A percentile compares a stretch with the other conserved stretches of the same genome.
phyloP scores from a whole-genome alignment of 1,140 invertebrate genomes.

The Conus betulinus region DNA sequence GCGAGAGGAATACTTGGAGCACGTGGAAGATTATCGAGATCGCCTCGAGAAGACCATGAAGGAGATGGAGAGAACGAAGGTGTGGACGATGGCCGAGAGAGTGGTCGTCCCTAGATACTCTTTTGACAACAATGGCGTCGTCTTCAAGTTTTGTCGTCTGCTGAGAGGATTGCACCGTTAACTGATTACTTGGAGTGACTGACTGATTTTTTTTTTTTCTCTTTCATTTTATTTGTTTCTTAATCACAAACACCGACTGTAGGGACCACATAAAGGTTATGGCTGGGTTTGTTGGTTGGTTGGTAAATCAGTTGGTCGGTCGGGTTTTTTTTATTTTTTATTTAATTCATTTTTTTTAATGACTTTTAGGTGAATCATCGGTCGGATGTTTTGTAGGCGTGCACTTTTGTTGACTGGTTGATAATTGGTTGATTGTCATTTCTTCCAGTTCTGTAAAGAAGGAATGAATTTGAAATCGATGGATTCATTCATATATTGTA shows the following conservation, averaged over 20 bases:
- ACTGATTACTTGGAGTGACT: not conserved
- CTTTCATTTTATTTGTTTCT: not conserved
- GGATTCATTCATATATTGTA: no score
- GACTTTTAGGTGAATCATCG: not conserved
- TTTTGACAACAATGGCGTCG: conserved; percentile 63
- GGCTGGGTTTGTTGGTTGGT: no score
- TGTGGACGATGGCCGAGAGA: conserved; percentile 67
- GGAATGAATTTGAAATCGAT: not conserved
- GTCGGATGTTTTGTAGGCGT: not conserved
- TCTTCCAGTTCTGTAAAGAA: not conserved
- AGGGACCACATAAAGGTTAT: not conserved
- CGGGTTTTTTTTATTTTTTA: no score
- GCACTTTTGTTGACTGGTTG: not conserved
- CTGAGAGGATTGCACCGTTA: not conserved
- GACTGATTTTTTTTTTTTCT: not conserved
- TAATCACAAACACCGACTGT: not conserved
- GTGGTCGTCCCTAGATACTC: conserved; percentile 66
- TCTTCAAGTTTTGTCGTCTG: conserved; percentile 56
- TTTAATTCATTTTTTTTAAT: not conserved
- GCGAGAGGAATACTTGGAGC: conserved; percentile 75
- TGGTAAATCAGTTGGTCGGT: no score
- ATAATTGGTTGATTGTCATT: not conserved
- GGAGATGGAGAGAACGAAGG: conserved; percentile 60
- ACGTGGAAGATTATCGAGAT: conserved; percentile 73
- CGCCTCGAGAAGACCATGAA: conserved; percentile 71